Conservation (phyloP, 2,113 vertebrate genomes). For the Limanda limanda region DNA sequence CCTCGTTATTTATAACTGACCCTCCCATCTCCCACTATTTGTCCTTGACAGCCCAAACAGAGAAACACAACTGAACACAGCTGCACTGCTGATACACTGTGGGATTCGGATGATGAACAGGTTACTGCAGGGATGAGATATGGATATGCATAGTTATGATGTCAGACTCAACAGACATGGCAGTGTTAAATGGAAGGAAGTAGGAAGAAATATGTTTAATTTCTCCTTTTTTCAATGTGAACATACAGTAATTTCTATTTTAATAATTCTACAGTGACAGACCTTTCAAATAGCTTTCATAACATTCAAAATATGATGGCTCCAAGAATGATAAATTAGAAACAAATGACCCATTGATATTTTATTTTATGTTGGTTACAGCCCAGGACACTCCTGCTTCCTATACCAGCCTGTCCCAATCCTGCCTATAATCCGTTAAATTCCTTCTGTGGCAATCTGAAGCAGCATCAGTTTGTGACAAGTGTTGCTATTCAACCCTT, state of each 20-base stretch:
- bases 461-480: slow-evolving; percentile 83
- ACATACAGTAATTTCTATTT: too few species aligned
- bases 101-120: slow-evolving; percentile 29
- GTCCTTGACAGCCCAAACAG: slow-evolving; percentile 66
- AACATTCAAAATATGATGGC: not conserved
- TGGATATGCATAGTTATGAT: not conserved
- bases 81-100: slow-evolving; percentile 29
- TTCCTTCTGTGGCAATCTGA: slow-evolving; percentile 80
- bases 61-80: slow-evolving; percentile 44
- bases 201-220: too few species aligned
- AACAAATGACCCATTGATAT: not conserved
- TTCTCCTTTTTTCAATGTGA: too few species aligned
- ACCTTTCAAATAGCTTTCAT: not conserved
- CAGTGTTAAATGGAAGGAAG: too few species aligned
- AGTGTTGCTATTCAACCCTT: slow-evolving; percentile 89
- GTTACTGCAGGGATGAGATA: slow-evolving; percentile 20
- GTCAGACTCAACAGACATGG: not conserved
- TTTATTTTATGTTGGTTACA: not conserved
- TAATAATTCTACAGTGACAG: too few species aligned
- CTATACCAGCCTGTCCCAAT: slow-evolving; percentile 8
- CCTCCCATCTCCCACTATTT: slow-evolving; percentile 54
- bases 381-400: not conserved
- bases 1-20: slow-evolving; percentile 52
- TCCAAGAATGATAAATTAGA: not conserved
- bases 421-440: slow-evolving; percentile 55